These are phyloP conservation scores for Pheosia gnoma DNA, from an alignment of 2,888 invertebrate species.

Conservation along the genomic window DNA sequence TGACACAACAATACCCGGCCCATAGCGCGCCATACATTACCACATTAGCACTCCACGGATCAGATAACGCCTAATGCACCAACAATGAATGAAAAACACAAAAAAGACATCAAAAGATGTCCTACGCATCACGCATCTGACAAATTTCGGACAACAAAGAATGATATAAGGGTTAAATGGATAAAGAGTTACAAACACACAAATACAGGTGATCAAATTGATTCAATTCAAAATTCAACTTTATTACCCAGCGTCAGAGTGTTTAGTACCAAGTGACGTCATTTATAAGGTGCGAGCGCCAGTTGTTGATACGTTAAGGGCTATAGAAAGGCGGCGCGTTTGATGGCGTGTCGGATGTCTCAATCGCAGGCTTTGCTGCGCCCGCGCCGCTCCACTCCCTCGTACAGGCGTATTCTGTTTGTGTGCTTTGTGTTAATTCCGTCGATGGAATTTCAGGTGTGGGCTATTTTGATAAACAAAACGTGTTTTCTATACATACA, in stretches of 20 bases:
- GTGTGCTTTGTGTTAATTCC: constrained; percentile 46
- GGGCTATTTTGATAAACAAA: constrained; percentile 11
- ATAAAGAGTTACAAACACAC: constrained; percentile 55
- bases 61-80: constrained; percentile 69
- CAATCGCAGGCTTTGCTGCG: constrained; percentile 76
- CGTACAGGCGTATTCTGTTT: constrained; percentile 56
- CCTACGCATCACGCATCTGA: constrained; percentile 76
- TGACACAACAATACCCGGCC: constrained; percentile 28
- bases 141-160: constrained; percentile 80
- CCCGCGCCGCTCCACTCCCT: constrained; percentile 61
- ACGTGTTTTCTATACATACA: background rate
- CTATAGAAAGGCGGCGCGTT: constrained; percentile 77
- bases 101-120: constrained; percentile 50
- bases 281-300: constrained; percentile 39
- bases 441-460: constrained; percentile 35
- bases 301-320: constrained; percentile 64
- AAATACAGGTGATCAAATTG: constrained; percentile 20
- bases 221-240: constrained; percentile 30
- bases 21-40: constrained; percentile 46
- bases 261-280: constrained; percentile 15
- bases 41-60: constrained; percentile 61
- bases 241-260: constrained; percentile 28
- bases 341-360: constrained; percentile 80
- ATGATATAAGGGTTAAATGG: constrained; percentile 78
- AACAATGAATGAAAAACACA: constrained; percentile 50